Evolutionary conservation across 2,797 vertebrate genomes (phyloP).

Genomic region (Carapus acus): DNA sequence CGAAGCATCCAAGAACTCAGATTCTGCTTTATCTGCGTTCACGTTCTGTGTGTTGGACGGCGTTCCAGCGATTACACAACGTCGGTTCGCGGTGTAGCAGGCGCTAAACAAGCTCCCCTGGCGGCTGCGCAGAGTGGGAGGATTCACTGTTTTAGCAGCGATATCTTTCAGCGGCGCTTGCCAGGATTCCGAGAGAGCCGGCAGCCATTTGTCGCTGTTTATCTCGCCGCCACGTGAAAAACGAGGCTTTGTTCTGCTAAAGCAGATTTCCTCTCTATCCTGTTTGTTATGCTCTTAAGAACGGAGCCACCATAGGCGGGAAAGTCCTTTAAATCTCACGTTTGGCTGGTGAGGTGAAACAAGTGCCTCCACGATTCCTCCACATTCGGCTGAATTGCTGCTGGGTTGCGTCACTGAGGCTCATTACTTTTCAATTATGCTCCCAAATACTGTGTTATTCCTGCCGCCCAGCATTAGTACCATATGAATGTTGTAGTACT

Average conservation of each 20-base stretch:
- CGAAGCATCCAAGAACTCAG: too few species aligned
- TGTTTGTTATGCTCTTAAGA: conserved; percentile 14
- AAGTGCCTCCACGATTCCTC: conserved; percentile 46
- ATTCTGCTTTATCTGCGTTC: conserved; percentile 55
- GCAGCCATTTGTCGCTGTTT: conserved; percentile 15
- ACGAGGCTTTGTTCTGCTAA: conserved; percentile 1
- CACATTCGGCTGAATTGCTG: conserved; percentile 19
- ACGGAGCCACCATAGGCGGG: conserved; percentile 13
- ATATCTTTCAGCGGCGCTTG: conserved; percentile 7
- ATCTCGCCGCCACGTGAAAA: background rate
- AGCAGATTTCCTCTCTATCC: conserved; percentile 16
- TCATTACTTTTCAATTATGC: background rate
- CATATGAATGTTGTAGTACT: conserved; percentile 4
- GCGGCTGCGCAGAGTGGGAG: conserved; percentile 23
- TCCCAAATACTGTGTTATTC: too few species aligned
- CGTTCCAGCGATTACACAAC: conserved; percentile 32
- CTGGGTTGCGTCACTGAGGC: conserved; percentile 10
- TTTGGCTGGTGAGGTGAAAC: conserved; percentile 21
- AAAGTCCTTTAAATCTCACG: conserved; percentile 11
- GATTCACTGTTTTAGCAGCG: conserved; percentile 19
- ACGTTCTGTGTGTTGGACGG: conserved; percentile 36
- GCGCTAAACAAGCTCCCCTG: conserved; percentile 18
- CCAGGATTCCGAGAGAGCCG: conserved; percentile 21
- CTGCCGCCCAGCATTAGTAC: background rate
- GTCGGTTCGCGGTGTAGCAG: conserved; percentile 23